phyloP scores from a whole-genome alignment of 2,888 invertebrate genomes.

The Arrhopalites spinosus region DNA sequence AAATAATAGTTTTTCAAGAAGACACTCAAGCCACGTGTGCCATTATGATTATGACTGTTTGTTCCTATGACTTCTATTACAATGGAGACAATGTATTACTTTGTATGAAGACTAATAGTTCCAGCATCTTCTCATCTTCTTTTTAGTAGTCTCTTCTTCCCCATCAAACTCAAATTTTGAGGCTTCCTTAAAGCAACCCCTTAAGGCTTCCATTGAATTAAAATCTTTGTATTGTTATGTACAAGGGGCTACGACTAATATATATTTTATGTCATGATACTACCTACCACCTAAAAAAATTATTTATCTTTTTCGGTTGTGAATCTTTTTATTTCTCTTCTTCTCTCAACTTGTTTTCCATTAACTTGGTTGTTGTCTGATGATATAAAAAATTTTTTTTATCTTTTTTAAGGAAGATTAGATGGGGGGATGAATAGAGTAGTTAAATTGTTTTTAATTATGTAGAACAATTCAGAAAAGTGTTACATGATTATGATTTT shows the following conservation, averaged over 20 bases:
- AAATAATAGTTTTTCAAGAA: conserved; percentile 10
- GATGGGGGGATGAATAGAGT: too few species aligned
- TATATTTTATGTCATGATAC: too few species aligned
- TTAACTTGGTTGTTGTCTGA: too few species aligned
- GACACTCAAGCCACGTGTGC: conserved; percentile 24
- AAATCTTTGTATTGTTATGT: too few species aligned
- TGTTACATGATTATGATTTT: too few species aligned
- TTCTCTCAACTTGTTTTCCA: neutral
- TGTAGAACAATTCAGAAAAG: too few species aligned
- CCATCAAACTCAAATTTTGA: neutral
- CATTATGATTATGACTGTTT: conserved; percentile 26
- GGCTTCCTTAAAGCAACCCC: too few species aligned
- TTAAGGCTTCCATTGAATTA: too few species aligned
- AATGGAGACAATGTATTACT: conserved; percentile 1
- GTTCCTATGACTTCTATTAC: conserved; percentile 23
- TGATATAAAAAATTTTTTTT: too few species aligned
- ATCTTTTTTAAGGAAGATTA: too few species aligned
- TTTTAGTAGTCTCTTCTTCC: neutral
- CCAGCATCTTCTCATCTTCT: neutral
- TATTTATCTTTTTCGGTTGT: neutral
- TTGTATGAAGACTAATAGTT: neutral
- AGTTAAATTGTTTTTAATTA: too few species aligned
- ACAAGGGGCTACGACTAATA: too few species aligned
- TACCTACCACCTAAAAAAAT: neutral
- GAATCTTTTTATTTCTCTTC: neutral